Percentiles rank a stretch among this genome's conserved stretches.
Evolutionary conservation across 2,888 invertebrate species (phyloP).

Genomic region (Cotesia congregata): DNA sequence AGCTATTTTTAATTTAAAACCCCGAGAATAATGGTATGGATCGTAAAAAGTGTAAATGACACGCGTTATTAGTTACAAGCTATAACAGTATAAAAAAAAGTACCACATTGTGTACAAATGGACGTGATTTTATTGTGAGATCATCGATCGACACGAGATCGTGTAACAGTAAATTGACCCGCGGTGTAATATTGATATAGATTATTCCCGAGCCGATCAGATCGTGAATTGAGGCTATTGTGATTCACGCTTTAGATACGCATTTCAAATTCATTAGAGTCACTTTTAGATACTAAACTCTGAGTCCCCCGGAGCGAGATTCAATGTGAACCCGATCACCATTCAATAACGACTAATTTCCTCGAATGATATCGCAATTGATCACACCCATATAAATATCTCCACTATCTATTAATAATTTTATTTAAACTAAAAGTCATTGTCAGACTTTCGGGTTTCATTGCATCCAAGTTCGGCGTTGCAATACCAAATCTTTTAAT

Average conservation of each 20-base stretch:
- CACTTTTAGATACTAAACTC: constrained; percentile 2
- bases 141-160: neutral
- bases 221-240: constrained; percentile 43
- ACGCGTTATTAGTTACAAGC: constrained; percentile 13
- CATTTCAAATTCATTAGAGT: constrained; percentile 52
- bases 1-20: neutral
- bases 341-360: constrained; percentile 38
- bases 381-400: constrained; percentile 15
- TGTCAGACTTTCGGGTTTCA: neutral
- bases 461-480: neutral
- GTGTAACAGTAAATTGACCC: constrained; percentile 32
- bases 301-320: neutral
- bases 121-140: neutral
- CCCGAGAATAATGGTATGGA: neutral
- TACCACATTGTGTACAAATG: neutral
- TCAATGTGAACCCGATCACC: constrained; percentile 24
- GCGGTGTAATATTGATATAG: constrained; percentile 33
- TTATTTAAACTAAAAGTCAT: constrained; percentile 11
- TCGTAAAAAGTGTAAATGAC: constrained; percentile 28
- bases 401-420: neutral
- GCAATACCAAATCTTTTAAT: neutral
- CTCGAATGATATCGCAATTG: constrained; percentile 36
- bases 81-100: neutral
- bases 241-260: constrained; percentile 49
- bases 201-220: constrained; percentile 17